Base-by-base conservation (phyloP, 2,797 vertebrate species). In the Enteromius unitaeniatus region DNA sequence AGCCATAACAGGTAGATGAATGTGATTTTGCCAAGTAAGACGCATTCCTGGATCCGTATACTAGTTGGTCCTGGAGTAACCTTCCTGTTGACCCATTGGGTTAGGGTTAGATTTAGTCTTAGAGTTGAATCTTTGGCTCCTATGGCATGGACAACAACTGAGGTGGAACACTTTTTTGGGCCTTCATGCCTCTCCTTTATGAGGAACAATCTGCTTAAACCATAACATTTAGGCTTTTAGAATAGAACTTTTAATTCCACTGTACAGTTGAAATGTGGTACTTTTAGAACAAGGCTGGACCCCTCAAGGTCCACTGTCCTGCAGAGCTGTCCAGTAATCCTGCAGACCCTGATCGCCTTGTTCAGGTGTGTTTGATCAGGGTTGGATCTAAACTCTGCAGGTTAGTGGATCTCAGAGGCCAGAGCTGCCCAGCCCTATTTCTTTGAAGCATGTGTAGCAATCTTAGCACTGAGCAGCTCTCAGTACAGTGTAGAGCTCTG, bases 121-220 rank as follows among this genome's bases (percentile, higher is more conserved):
- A 19, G 37, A 62, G 55, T 78, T 31, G 26, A 64, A 78, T 45
- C 75, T 47, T 58, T 7, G 58, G 34, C 53, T 60, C 21, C 37
- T 19, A 60, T 4, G 40, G 21, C 74, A 60, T 17, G 3, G 19
- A 55, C 28, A 60, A 26, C 4, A n/a, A n/a, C n/a, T 81, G 73
- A 65, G 69, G 19, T 73, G 70, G 85, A 69, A 64, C 53, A 86
- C 42, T 62, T 64, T 84, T 86, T 60, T 79, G 85, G 92, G 93
- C 93, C 93, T 94, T 89, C 28, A 67, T 80, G 88, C 86, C 53
- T 87, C 60, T 42, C 79, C 79, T 79, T 70, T 78, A 26, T 3
- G 75, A 49, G 67, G 69, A 84, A 84, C 85, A 69, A 42, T 19
- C 49, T 80, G 10, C 23, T 58, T 69, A 70, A 69, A 70, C 55